phyloP scores from a whole-genome alignment of 2,797 vertebrate genomes.

The Melanotaenia pygmaea region DNA sequence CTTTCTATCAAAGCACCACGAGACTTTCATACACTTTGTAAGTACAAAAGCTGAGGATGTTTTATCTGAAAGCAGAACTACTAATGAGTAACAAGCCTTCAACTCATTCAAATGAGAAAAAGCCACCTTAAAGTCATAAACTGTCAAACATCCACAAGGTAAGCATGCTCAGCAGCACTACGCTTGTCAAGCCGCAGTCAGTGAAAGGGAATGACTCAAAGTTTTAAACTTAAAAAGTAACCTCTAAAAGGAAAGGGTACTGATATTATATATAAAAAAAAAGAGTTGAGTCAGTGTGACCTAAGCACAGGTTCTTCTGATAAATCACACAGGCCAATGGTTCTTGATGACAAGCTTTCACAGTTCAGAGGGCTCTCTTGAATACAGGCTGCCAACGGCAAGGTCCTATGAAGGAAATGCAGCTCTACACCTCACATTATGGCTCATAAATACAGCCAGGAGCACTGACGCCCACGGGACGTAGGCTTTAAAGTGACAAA shows the following conservation, averaged over 20 bases:
- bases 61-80: slow-evolving; percentile 51
- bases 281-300: slow-evolving; percentile 62
- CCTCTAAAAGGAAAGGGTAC: slow-evolving; percentile 14
- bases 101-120: slow-evolving; percentile 38
- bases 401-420: slow-evolving; percentile 73
- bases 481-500: slow-evolving; percentile 25
- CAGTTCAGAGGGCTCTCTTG: slow-evolving; percentile 33
- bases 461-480: slow-evolving; percentile 38
- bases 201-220: slow-evolving; percentile 3
- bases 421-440: slow-evolving; percentile 60
- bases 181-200: neutral
- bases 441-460: slow-evolving; percentile 67
- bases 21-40: slow-evolving; percentile 36
- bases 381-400: slow-evolving; percentile 64
- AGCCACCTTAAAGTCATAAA: slow-evolving; percentile 34
- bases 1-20: slow-evolving; percentile 30
- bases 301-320: slow-evolving; percentile 58
- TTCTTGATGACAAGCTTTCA: slow-evolving; percentile 71
- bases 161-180: neutral
- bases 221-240: slow-evolving; percentile 21
- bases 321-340: slow-evolving; percentile 63
- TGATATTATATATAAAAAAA: neutral
- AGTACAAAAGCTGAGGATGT: slow-evolving; percentile 57
- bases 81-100: slow-evolving; percentile 24
- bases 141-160: neutral